Conservation (phyloP, 1,140 invertebrate species). For the Drosophila triauraria region DNA sequence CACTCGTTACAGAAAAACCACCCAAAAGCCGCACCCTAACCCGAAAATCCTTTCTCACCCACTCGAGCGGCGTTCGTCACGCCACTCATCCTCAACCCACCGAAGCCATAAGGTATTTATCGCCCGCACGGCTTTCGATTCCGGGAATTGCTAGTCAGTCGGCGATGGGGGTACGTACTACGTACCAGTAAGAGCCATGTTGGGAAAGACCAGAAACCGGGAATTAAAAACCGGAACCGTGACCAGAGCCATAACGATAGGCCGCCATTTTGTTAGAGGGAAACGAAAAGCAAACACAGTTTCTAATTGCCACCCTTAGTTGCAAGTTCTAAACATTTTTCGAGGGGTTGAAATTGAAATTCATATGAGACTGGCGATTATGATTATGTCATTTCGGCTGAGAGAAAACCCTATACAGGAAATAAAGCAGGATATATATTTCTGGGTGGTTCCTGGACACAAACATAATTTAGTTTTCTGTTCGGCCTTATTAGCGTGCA, state of each 20-base stretch:
- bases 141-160: constrained; percentile 19
- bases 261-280: constrained; percentile 62
- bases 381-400: constrained; percentile 77
- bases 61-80: constrained; percentile 50
- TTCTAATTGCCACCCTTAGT: constrained; percentile 78
- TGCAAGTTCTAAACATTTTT: not conserved
- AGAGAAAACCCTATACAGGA: constrained; percentile 57
- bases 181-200: constrained; percentile 5
- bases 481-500: constrained; percentile 81
- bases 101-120: constrained; percentile 27
- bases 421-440: constrained; percentile 30
- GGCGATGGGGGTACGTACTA: not conserved
- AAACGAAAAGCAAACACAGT: constrained; percentile 57
- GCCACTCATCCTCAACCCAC: constrained; percentile 29
- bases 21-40: not conserved
- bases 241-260: constrained; percentile 42
- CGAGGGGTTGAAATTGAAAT: constrained; percentile 66
- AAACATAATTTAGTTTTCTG: constrained; percentile 75
- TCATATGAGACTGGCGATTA: constrained; percentile 62
- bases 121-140: constrained; percentile 52
- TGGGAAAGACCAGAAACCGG: not conserved
- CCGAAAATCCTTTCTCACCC: constrained; percentile 44
- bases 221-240: constrained; percentile 39
- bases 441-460: constrained; percentile 16
- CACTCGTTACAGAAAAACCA: constrained; percentile 5